Evolutionary conservation across 1,140 invertebrate genomes (phyloP), one percentile per base, ranked within the genome.

Genomic region (Drosophila azteca): DNA sequence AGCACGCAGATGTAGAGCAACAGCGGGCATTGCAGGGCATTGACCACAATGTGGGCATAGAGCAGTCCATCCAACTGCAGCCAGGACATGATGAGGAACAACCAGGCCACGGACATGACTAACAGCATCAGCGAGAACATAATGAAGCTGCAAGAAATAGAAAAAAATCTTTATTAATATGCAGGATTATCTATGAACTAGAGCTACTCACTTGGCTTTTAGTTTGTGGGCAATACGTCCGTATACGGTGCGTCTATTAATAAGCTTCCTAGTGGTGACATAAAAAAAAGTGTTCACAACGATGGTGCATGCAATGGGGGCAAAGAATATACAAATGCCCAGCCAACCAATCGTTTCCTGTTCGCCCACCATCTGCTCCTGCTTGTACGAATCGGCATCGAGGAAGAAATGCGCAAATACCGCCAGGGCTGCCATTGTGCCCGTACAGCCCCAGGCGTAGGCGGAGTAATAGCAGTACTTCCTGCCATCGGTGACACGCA

Each of bases 381-480:
- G 92, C 69, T 92, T 94, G 70, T 88, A 93, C 31, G 93, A 94
- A 44, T 93, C 93, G 1, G 93, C 94, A 79, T 97, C 96, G n/a
- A 97, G 92, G 22, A 95, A 94, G 77, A 96, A 96, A 90, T 97
- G 96, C 0, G 96, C 95, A 88, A 96, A 96, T 35, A 97, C 93
- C 0, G 96, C 95, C 57, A 96, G 92, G 1, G 92, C 92, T 0
- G 95, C 94, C 93, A 97, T 94, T 11, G 94, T 83, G 1, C 94
- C 78, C 0, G 96, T 96, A 61, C 94, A 93, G n/a, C 94, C 93
- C 95, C 96, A 96, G 1, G 96, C 95, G 76, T 96, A 96, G 20
- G 93, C 93, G 0, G 96, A 96, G 85, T 97, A 97, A 77, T 96
- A 97, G 80, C 96, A 97, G 90, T 96, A 97, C 92, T 97, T 97